Evolutionary conservation across 2,113 vertebrate species (phyloP).

Genomic region (Gallinago media): DNA sequence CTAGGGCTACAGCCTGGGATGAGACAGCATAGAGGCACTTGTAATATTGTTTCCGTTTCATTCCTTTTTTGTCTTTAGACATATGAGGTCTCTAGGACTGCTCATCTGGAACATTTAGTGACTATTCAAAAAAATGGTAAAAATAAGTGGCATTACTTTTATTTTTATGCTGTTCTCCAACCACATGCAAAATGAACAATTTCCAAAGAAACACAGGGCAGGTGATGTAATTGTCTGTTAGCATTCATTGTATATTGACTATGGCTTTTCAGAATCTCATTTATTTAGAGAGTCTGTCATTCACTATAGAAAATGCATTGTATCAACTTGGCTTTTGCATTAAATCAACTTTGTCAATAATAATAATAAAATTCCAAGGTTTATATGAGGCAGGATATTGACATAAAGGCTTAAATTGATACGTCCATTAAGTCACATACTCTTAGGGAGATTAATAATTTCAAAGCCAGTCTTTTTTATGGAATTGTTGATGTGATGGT

Average conservation of each 20-base stretch:
- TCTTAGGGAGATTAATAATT: background rate
- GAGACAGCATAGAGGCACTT: background rate
- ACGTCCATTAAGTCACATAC: background rate
- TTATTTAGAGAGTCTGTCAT: background rate
- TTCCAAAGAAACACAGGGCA: background rate
- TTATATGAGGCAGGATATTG: background rate
- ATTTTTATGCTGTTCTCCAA: background rate
- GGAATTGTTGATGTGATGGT: background rate
- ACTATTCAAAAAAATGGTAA: background rate
- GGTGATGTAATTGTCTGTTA: background rate
- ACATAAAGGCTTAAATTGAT: background rate
- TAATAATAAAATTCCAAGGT: slow-evolving; percentile 6
- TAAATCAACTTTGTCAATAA: slow-evolving; percentile 5
- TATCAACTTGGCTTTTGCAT: background rate
- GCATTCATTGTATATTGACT: background rate
- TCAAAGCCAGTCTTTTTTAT: background rate
- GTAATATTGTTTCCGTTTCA: background rate
- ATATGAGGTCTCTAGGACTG: background rate
- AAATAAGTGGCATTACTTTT: background rate
- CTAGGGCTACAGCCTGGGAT: background rate
- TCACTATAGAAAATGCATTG: background rate
- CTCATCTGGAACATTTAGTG: background rate
- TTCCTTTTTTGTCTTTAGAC: background rate
- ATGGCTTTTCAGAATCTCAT: background rate
- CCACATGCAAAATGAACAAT: background rate